Evolutionary conservation across 2,888 invertebrate species (phyloP), one percentile per base, ranked within the genome.

Genomic region (Bursaphelenchus okinawaensis): DNA sequence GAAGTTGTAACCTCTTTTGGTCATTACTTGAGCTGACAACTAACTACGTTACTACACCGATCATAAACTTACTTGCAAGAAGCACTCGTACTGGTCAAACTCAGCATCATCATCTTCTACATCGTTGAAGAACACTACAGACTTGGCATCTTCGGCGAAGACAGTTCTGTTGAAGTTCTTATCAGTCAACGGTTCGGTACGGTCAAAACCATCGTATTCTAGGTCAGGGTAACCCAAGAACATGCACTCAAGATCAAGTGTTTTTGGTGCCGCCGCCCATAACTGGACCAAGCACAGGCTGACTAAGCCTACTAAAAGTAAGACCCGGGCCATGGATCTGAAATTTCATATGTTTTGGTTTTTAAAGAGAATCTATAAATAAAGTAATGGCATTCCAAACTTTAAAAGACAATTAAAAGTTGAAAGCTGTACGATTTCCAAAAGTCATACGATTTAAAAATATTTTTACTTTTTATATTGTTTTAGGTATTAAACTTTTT

Each of bases 21-120:
- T 79, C 82, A 82, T 82, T 40, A 83, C 76, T 76, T 82, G 82
- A 55, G 82, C 82, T 19, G 82, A 82, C 12, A 82, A 70, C 81
- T 82, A 59, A 65, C 26, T 28, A 52, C 28, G 16, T 16, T 22
- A 31, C 28, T 50, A 20, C 20, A 4, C 28, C 19, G 31, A 12
- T 16, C 31, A 26, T 24, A 4, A 64, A 55, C 19, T 65, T 23
- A 51, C 81, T 77, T 82, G 82, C 24, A 82, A 75, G 72, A 82
- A 82, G 71, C 82, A 82, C 68, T 82, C 82, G 68, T 79, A 82
- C 65, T 82, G 82, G 63, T 82, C 82, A 50, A 78, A 72, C 63
- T 83, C 82, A 19, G 74, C 63, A 63, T 82, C 82, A 28, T 68
- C 68, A 24, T 79, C 80, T 65, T 83, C 82, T 29, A 82, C 79